Evolutionary conservation across 1,140 invertebrate genomes (phyloP).

Genomic region (Drosophila burlai): DNA sequence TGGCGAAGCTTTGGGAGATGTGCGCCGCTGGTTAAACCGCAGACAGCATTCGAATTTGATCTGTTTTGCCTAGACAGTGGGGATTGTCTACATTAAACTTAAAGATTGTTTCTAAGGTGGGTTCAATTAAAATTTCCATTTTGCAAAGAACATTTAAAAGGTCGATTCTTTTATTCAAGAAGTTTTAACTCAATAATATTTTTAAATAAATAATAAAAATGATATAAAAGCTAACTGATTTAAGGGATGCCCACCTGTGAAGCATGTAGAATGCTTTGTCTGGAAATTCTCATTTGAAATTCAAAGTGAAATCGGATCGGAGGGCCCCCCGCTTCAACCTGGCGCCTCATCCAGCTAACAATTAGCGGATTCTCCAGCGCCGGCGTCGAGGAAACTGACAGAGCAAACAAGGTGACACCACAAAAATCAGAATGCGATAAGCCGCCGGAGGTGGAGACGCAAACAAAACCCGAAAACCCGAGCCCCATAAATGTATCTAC

Average conservation of each 20-base stretch:
- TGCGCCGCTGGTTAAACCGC: conserved; percentile 14
- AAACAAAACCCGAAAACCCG: conserved; percentile 18
- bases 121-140: no score
- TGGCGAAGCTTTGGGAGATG: conserved; percentile 26
- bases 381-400: conserved; percentile 13
- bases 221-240: background rate
- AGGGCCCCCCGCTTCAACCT: background rate
- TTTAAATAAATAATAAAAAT: background rate
- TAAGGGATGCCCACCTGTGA: background rate
- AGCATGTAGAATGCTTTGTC: conserved; percentile 28
- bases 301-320: conserved; percentile 38
- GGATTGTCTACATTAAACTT: background rate
- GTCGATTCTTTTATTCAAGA: background rate
- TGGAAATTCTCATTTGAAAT: conserved; percentile 29
- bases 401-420: conserved; percentile 30
- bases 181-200: background rate
- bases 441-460: conserved; percentile 6
- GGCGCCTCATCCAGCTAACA: conserved; percentile 15
- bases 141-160: no score
- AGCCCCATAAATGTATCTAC: conserved; percentile 55
- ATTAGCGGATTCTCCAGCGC: conserved; percentile 8
- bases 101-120: background rate
- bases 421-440: conserved; percentile 43
- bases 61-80: background rate
- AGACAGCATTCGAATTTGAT: conserved; percentile 42